phyloP scores from a whole-genome alignment of 2,113 vertebrate species.

The Forbesichthys agassizii region DNA sequence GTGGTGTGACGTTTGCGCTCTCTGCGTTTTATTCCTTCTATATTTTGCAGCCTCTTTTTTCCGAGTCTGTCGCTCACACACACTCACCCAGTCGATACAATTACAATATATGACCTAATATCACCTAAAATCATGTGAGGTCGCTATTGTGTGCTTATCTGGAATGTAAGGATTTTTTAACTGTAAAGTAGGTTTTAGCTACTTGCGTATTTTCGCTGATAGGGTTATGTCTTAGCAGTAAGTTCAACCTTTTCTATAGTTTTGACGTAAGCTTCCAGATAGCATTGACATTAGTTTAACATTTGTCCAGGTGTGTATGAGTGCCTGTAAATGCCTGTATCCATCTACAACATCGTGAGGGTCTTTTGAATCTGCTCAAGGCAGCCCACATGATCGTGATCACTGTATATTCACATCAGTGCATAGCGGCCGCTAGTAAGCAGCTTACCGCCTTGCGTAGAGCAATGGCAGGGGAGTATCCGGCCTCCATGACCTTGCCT shows the following conservation, averaged over 20 bases:
- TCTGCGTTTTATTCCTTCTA: neutral
- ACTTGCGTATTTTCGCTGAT: too few relatives aligned
- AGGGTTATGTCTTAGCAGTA: too few relatives aligned
- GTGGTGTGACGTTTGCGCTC: conserved; percentile 27
- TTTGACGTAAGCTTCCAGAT: too few relatives aligned
- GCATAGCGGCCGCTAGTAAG: conserved; percentile 35
- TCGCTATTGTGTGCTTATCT: neutral
- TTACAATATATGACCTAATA: neutral
- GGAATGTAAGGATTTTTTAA: neutral
- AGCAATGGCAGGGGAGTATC: conserved; percentile 46
- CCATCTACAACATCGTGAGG: too few relatives aligned
- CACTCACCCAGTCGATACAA: neutral
- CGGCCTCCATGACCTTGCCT: conserved; percentile 33
- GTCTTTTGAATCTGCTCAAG: too few relatives aligned
- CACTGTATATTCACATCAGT: neutral
- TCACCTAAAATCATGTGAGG: neutral
- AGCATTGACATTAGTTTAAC: too few relatives aligned
- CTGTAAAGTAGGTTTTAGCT: too few relatives aligned
- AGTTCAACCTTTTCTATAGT: too few relatives aligned
- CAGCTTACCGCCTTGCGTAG: conserved; percentile 39
- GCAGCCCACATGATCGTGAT: neutral
- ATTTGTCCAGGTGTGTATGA: too few relatives aligned
- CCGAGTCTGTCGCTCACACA: neutral
- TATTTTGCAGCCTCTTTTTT: neutral
- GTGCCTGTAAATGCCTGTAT: too few relatives aligned